Conservation (phyloP, 2,888 invertebrate genomes). For the Stenurella melanura region DNA sequence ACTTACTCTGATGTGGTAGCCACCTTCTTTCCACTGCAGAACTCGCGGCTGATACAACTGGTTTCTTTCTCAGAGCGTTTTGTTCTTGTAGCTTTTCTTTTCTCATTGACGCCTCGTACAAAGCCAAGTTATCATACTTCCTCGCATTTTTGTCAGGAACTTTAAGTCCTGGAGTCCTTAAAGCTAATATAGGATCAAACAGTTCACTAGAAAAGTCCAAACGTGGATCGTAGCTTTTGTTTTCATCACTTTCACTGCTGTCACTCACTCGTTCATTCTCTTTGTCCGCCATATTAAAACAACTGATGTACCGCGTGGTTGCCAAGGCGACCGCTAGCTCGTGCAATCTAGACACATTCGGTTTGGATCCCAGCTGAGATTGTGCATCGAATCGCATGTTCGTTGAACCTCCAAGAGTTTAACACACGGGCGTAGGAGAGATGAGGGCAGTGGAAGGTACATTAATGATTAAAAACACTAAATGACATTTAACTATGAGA, state of each 20-base stretch:
- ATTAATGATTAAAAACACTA: too few species aligned
- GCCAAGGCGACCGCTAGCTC: slow-evolving; percentile 38
- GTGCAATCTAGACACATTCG: slow-evolving; percentile 2
- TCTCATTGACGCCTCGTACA: slow-evolving; percentile 74
- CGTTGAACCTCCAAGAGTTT: background rate
- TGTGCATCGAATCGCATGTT: slow-evolving; percentile 29
- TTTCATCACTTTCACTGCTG: slow-evolving; percentile 56
- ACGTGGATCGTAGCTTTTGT: slow-evolving; percentile 70
- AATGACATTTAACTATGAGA: too few species aligned
- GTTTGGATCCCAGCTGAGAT: slow-evolving; percentile 42
- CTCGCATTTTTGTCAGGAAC: slow-evolving; percentile 78
- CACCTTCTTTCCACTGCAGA: slow-evolving; percentile 67
- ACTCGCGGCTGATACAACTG: slow-evolving; percentile 22
- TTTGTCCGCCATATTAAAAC: slow-evolving; percentile 44
- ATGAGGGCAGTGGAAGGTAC: too few species aligned
- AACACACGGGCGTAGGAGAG: too few species aligned
- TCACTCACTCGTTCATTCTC: slow-evolving; percentile 30
- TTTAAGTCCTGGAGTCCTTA: slow-evolving; percentile 77
- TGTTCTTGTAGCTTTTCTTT: slow-evolving; percentile 35
- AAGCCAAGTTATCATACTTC: slow-evolving; percentile 81
- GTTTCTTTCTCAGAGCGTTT: slow-evolving; percentile 64
- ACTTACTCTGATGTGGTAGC: slow-evolving; percentile 74
- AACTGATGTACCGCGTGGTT: slow-evolving; percentile 27
- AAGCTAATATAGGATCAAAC: slow-evolving; percentile 83
- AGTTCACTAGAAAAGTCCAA: slow-evolving; percentile 76